Conservation (phyloP, 2,888 invertebrate genomes). For the Idaea straminata region DNA sequence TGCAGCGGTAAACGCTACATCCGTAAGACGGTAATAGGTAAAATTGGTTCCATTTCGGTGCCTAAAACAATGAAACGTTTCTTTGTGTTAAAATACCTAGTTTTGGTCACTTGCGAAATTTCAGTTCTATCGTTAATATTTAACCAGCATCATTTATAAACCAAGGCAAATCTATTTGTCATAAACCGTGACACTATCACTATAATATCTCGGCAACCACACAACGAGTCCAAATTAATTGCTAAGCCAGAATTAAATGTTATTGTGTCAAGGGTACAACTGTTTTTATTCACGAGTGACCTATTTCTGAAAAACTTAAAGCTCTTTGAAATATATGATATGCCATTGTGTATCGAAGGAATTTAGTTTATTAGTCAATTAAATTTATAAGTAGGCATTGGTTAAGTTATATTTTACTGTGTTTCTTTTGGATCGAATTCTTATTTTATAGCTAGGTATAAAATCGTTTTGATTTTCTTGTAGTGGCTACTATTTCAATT, state of each 20-base stretch:
- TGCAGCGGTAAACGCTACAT: too few species aligned
- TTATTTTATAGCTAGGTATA: too few species aligned
- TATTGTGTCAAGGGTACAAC: constrained; percentile 70
- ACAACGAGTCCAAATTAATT: constrained; percentile 59
- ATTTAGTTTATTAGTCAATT: constrained; percentile 17
- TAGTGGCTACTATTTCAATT: too few species aligned
- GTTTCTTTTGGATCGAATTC: too few species aligned
- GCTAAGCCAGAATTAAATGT: constrained; percentile 65
- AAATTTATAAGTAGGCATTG: not conserved
- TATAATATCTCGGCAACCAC: constrained; percentile 45
- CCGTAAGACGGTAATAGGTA: too few species aligned
- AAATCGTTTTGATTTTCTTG: too few species aligned
- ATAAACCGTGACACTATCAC: constrained; percentile 58
- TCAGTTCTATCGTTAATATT: not conserved
- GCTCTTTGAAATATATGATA: constrained; percentile 15
- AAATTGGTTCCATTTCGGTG: too few species aligned
- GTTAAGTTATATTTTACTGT: too few species aligned
- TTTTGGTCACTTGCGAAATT: not conserved
- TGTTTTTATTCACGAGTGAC: constrained; percentile 54
- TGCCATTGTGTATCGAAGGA: constrained; percentile 20
- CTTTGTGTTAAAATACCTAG: not conserved
- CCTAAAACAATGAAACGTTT: too few species aligned
- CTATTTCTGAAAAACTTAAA: constrained; percentile 46
- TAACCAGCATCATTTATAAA: constrained; percentile 21
- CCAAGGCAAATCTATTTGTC: constrained; percentile 40